These are phyloP conservation scores for Abrostola tripartita DNA, from an alignment of 2,888 invertebrate genomes.

Conservation along the genomic window DNA sequence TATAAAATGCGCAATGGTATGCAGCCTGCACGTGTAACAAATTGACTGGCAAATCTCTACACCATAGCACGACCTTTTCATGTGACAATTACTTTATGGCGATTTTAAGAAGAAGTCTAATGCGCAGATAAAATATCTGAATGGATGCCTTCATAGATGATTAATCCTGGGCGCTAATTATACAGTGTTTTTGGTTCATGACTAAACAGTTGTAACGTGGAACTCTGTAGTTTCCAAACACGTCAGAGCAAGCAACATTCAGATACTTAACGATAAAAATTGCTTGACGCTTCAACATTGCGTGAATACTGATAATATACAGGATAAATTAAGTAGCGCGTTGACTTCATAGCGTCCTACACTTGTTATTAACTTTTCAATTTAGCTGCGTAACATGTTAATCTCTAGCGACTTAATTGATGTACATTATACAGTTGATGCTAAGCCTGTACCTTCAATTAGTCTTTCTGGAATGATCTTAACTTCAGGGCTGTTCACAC, in stretches of 20 bases:
- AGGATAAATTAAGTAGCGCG: constrained; percentile 36
- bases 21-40: no score
- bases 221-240: constrained; percentile 28
- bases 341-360: constrained; percentile 10
- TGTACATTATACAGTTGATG: constrained; percentile 20
- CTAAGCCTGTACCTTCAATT: constrained; percentile 15
- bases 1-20: no score
- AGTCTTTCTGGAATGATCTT: constrained; percentile 18
- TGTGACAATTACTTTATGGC: no score
- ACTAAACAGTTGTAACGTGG: constrained; percentile 20
- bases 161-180: neutral
- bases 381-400: constrained; percentile 35
- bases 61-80: no score
- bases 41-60: no score
- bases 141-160: neutral
- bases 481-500: neutral
- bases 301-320: constrained; percentile 33
- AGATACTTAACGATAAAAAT: constrained; percentile 1
- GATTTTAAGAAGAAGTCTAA: neutral
- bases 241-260: constrained; percentile 19
- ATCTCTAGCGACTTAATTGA: constrained; percentile 31
- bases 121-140: neutral
- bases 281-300: constrained; percentile 20
- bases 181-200: constrained; percentile 15
- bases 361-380: constrained; percentile 24